phyloP scores from a whole-genome alignment of 1,140 invertebrate species.

The Delia radicum region DNA sequence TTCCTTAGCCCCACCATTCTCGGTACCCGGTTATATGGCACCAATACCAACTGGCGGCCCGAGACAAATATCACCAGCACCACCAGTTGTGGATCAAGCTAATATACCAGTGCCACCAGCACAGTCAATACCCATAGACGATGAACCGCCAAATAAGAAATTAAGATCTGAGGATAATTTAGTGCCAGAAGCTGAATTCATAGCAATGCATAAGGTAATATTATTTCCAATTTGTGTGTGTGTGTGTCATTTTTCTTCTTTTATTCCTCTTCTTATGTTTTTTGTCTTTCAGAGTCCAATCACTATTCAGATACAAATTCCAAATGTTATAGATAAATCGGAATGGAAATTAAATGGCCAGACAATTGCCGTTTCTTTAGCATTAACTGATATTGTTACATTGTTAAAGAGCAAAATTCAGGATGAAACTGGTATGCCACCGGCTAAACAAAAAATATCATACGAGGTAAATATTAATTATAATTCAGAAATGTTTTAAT shows the following conservation, averaged over 20 bases:
- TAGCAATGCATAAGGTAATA: conserved; percentile 57
- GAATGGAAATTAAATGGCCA: conserved; percentile 98
- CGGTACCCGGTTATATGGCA: conserved; percentile 56
- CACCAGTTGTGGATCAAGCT: conserved; percentile 50
- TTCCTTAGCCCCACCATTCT: conserved; percentile 51
- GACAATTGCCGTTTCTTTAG: conserved; percentile 75
- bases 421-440: conserved; percentile 87
- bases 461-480: conserved; percentile 41
- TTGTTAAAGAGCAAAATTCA: conserved; percentile 88
- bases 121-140: conserved; percentile 63
- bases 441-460: conserved; percentile 88
- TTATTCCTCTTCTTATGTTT: conserved; percentile 13
- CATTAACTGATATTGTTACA: conserved; percentile 78
- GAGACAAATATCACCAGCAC: conserved; percentile 56
- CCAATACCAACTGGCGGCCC: conserved; percentile 36
- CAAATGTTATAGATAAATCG: conserved; percentile 81
- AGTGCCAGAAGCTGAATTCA: conserved; percentile 74
- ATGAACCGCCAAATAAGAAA: conserved; percentile 87
- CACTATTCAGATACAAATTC: conserved; percentile 76
- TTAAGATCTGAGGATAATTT: conserved; percentile 88
- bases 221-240: background rate
- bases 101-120: conserved; percentile 40
- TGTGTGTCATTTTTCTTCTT: conserved; percentile 14
- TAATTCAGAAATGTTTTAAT: too few species aligned
- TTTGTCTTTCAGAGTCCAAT: conserved; percentile 63